A percentile compares a stretch with the other conserved stretches of the same genome.
These are phyloP conservation scores for Drosophila grimshawi DNA, from an alignment of 1,140 invertebrate genomes.

Conservation along the genomic window DNA sequence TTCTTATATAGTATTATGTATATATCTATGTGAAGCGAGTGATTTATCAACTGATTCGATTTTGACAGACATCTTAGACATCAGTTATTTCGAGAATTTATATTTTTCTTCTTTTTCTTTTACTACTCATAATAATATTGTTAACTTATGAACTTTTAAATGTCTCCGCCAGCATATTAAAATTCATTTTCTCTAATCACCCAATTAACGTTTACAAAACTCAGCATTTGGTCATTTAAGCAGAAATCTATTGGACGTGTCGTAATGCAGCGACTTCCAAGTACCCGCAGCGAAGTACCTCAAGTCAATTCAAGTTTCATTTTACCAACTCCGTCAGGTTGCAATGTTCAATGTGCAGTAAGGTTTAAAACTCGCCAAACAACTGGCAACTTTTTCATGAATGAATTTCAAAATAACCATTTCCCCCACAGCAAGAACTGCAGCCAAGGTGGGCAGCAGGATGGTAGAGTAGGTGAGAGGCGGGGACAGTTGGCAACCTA, in stretches of 20 bases:
- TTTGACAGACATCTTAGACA: too few relatives aligned
- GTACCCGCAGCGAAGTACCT: neutral
- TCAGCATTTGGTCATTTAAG: conserved; percentile 41
- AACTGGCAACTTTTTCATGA: conserved; percentile 67
- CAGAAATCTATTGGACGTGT: conserved; percentile 60
- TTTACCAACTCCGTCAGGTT: conserved; percentile 13
- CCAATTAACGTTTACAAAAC: conserved; percentile 56
- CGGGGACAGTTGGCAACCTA: conserved; percentile 51
- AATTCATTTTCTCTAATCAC: conserved; percentile 43
- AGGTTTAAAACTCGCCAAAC: conserved; percentile 63
- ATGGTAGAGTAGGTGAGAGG: neutral
- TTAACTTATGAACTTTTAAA: neutral
- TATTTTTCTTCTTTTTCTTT: neutral
- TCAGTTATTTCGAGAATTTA: too few relatives aligned
- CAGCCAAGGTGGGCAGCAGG: neutral
- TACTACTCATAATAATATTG: neutral
- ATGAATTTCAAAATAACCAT: conserved; percentile 63
- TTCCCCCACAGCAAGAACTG: conserved; percentile 30
- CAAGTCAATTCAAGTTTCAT: neutral
- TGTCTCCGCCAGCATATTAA: neutral
- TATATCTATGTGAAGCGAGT: too few relatives aligned
- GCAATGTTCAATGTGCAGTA: conserved; percentile 30
- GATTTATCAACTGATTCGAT: too few relatives aligned
- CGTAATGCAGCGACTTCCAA: conserved; percentile 57
- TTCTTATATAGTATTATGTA: too few relatives aligned